Conservation (phyloP, 2,888 invertebrate genomes). For the Nephrotoma appendiculata region DNA sequence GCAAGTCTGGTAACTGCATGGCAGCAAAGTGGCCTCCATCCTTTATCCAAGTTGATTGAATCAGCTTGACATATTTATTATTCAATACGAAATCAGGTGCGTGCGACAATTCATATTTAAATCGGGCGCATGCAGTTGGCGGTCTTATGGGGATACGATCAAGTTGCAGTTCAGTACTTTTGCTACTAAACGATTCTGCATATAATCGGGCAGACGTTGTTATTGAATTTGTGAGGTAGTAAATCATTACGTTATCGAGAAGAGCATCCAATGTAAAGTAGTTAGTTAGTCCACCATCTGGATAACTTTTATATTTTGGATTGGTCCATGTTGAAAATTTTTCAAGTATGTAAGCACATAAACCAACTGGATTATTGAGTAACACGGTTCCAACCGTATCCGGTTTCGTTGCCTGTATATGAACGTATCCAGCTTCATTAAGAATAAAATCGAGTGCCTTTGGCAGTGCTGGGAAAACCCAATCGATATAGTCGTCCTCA, state of each 20-base stretch:
- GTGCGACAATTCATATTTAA: conserved; percentile 51
- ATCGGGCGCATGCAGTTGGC: conserved; percentile 60
- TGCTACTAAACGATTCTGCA: conserved; percentile 37
- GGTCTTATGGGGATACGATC: conserved; percentile 45
- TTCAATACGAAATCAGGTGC: conserved; percentile 42
- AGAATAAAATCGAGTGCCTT: conserved; percentile 20
- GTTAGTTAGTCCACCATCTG: conserved; percentile 49
- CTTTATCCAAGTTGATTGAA: conserved; percentile 48
- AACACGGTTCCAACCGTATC: conserved; percentile 55
- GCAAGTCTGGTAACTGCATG: conserved; percentile 54
- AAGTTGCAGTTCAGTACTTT: conserved; percentile 18
- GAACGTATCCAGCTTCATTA: conserved; percentile 45
- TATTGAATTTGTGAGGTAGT: conserved; percentile 58
- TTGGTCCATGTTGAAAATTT: conserved; percentile 66
- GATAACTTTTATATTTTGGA: conserved; percentile 33
- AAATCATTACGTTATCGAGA: conserved; percentile 66
- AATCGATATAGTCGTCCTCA: conserved; percentile 34
- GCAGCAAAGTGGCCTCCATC: conserved; percentile 80
- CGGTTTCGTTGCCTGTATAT: conserved; percentile 76
- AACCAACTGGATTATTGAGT: conserved; percentile 39
- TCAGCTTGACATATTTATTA: conserved; percentile 47
- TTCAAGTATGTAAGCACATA: conserved; percentile 82
- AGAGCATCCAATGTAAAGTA: conserved; percentile 34
- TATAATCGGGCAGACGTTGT: conserved; percentile 58
- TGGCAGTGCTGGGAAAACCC: conserved; percentile 32